Evolutionary conservation across 1,140 invertebrate genomes (phyloP).

Genomic region (Ceratina calcarata): DNA sequence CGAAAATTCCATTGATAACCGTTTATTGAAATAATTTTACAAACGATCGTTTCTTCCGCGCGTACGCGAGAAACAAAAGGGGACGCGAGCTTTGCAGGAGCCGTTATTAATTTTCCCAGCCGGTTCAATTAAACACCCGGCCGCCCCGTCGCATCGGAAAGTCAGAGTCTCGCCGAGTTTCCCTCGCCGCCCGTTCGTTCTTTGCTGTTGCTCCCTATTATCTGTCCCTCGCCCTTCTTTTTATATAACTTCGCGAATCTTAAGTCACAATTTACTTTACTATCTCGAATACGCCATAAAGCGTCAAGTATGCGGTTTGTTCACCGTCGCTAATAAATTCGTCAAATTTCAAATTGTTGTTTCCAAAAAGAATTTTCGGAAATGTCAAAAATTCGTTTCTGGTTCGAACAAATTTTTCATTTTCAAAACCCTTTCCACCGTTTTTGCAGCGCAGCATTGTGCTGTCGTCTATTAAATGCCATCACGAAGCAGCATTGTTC

Average conservation of each 20-base stretch:
- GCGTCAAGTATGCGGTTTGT: not conserved
- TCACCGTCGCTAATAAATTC: not conserved
- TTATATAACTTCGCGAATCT: not conserved
- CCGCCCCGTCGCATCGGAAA: not conserved
- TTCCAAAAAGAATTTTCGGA: not conserved
- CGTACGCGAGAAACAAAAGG: conserved; percentile 30
- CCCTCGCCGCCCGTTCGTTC: not conserved
- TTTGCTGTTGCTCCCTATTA: not conserved
- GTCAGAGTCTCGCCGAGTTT: not conserved
- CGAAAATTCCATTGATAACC: conserved; percentile 47
- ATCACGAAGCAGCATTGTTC: too few relatives aligned
- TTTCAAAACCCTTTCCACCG: too few relatives aligned
- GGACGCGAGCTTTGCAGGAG: not conserved
- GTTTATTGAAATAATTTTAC: conserved; percentile 39
- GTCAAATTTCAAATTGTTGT: not conserved
- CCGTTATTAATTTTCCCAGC: conserved; percentile 38
- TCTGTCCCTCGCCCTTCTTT: not conserved
- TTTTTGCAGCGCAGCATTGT: too few relatives aligned
- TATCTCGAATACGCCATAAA: not conserved
- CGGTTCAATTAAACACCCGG: conserved; percentile 36
- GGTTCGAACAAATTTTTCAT: too few relatives aligned
- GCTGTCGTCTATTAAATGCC: too few relatives aligned
- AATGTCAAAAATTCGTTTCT: not conserved
- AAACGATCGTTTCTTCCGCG: conserved; percentile 11
- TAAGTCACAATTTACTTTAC: too few relatives aligned